Evolutionary conservation across 2,888 invertebrate species (phyloP), one percentile per base, ranked within the genome.

Genomic region (Neuroscelio doddi): DNA sequence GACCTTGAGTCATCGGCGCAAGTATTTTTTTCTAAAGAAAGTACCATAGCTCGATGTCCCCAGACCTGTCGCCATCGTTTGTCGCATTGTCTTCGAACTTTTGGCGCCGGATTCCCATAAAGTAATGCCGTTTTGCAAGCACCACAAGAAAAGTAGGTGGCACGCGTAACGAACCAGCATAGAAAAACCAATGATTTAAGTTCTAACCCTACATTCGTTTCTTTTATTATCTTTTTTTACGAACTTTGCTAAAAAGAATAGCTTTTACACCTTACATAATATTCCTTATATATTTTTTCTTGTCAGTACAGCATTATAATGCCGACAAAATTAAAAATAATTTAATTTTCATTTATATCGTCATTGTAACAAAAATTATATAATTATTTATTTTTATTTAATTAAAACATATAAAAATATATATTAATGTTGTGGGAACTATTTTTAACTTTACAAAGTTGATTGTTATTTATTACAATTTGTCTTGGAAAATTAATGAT

Each of bases 181-280:
- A 52, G 36, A 53, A 52, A 59, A 41, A 29, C 58, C 64, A 50
- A 61, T 63, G 53, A 52, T 64, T 53, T 53, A 58, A 53, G 50
- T 58, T 62, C 53, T 62, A 21, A 21, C 21, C 21, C 21, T 21
- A 21, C 21, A 3, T 21, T 21, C 21, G 21, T 3, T 2, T 21
- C 21, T 27, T 47, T 38, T 38, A 49, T 38, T 26, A 26, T 12
- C 15, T 9, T 9, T 10, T 8, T 30, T 30, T 30, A 21, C 16
- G 24, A 21, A n/a, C 17, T 45, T 30, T 5, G 10, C 9, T 12
- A 10, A 10, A 46, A 2, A 8, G 10, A 30, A 21, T 21, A 39
- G 21, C 26, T 21, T 50, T 42, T 26, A 1, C 24, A 26, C 26
- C 12, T 42, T 26, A 8, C 7, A n/a, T 15, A 5, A 21, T 21